These are phyloP conservation scores for Microplitis deprimator DNA, from an alignment of 2,888 invertebrate genomes.

Conservation along the genomic window DNA sequence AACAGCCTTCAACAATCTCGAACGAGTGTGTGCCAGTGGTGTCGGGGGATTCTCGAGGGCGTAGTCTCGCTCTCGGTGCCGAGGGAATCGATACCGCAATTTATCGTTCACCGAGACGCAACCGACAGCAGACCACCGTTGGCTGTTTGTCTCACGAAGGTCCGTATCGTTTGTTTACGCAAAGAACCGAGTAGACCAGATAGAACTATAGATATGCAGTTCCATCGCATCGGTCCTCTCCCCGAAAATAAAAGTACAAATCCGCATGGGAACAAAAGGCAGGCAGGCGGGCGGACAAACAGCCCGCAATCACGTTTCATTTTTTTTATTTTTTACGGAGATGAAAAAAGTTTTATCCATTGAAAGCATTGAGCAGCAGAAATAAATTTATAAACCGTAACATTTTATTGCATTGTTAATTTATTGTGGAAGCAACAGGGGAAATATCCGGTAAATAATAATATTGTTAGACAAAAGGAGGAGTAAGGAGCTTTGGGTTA, in stretches of 20 bases:
- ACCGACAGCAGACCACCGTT: slow-evolving; percentile 46
- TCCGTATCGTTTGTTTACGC: slow-evolving; percentile 23
- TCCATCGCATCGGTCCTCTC: not conserved
- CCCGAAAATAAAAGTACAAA: not conserved
- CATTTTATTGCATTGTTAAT: too few species aligned
- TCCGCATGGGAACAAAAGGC: not conserved
- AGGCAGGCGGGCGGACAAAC: not conserved
- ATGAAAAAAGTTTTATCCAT: too few species aligned
- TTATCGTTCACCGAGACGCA: slow-evolving; percentile 49
- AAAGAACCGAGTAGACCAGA: slow-evolving; percentile 3
- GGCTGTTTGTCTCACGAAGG: slow-evolving; percentile 46
- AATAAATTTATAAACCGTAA: too few species aligned
- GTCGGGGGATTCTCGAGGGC: slow-evolving; percentile 25
- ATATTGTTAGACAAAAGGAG: not conserved
- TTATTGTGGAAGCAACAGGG: not conserved
- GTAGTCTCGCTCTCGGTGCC: slow-evolving; percentile 36
- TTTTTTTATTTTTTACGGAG: too few species aligned
- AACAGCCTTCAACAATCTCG: slow-evolving; percentile 25
- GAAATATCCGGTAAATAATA: not conserved
- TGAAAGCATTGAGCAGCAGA: too few species aligned
- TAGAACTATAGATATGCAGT: not conserved
- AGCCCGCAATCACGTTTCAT: not conserved
- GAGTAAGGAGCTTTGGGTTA: not conserved
- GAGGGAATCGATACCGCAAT: slow-evolving; percentile 50
- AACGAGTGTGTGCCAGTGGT: slow-evolving; percentile 16